These are phyloP conservation scores for Pandion haliaetus DNA, from an alignment of 2,113 vertebrate genomes.

Conservation along the genomic window DNA sequence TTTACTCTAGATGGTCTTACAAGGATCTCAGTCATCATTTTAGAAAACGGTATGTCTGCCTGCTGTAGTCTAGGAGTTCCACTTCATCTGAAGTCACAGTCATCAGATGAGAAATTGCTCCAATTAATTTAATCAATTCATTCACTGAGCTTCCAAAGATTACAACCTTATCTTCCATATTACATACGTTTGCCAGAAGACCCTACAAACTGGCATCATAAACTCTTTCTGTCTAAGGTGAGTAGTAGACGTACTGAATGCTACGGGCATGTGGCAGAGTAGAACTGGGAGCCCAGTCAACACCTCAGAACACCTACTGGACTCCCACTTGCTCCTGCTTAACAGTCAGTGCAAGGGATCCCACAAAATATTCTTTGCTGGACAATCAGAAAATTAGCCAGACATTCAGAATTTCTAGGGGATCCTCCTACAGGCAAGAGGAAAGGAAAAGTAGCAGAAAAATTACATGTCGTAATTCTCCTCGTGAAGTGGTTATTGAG, in stretches of 20 bases:
- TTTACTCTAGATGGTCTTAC: background rate
- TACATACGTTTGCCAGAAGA: background rate
- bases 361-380: background rate
- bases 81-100: background rate
- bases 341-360: background rate
- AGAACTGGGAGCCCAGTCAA: background rate
- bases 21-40: background rate
- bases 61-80: background rate
- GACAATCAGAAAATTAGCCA: background rate
- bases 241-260: background rate
- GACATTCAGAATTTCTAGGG: background rate
- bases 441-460: background rate
- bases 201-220: background rate
- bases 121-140: background rate
- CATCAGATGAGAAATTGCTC: background rate
- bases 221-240: background rate
- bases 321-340: background rate
- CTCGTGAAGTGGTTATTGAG: background rate
- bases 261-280: background rate
- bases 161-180: background rate
- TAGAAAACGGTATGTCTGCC: background rate
- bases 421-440: background rate
- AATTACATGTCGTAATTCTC: background rate
- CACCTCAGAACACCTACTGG: background rate
- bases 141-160: background rate